phyloP scores from a whole-genome alignment of 2,797 vertebrate genomes.

The Silurus aristotelis region DNA sequence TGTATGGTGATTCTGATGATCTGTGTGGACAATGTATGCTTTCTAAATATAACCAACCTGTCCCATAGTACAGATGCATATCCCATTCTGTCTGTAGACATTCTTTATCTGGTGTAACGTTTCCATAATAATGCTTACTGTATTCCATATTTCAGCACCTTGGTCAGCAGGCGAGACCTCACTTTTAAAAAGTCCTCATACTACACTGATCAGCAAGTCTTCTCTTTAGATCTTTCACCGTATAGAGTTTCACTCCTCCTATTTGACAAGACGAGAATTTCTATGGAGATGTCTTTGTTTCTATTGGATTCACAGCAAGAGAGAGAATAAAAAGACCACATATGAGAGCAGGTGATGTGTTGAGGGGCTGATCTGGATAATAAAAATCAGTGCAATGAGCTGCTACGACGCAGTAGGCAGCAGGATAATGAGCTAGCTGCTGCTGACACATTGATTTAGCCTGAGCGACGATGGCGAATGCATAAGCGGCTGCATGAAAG shows the following conservation, averaged over 20 bases:
- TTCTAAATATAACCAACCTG: constrained; percentile 13
- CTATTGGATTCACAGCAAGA: constrained; percentile 24
- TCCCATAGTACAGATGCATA: neutral
- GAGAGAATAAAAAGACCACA: constrained; percentile 19
- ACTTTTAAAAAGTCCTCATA: neutral
- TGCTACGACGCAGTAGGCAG: constrained; percentile 50
- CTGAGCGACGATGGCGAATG: constrained; percentile 8
- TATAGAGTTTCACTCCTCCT: neutral
- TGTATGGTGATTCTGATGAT: neutral
- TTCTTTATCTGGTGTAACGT: neutral
- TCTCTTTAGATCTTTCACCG: neutral
- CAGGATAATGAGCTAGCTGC: constrained; percentile 47
- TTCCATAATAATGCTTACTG: neutral
- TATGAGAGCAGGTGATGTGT: constrained; percentile 50
- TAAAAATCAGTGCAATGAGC: constrained; percentile 47
- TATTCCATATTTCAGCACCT: constrained; percentile 20
- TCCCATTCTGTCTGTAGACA: neutral
- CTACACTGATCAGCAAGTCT: neutral
- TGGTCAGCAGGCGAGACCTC: neutral
- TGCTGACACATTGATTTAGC: constrained; percentile 45
- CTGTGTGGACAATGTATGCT: neutral
- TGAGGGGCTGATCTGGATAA: constrained; percentile 41
- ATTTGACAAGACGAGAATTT: constrained; percentile 8
- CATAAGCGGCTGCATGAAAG: constrained; percentile 39
- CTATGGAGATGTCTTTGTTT: constrained; percentile 40